Percentiles rank a stretch among this genome's conserved stretches.
phyloP scores from a whole-genome alignment of 2,888 invertebrate genomes.

The Myathropa florea region DNA sequence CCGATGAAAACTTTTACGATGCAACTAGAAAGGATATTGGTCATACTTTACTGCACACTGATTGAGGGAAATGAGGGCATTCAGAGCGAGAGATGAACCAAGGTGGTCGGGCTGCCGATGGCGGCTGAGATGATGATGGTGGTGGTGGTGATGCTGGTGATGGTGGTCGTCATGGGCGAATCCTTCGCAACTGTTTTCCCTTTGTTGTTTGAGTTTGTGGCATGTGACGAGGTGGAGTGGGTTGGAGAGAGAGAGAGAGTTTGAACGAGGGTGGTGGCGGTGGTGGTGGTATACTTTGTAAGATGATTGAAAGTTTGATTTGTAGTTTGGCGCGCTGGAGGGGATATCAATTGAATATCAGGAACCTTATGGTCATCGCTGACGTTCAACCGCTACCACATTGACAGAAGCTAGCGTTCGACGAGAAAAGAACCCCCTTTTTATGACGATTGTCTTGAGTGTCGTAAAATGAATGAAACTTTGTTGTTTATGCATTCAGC shows the following conservation, averaged over 20 bases:
- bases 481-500: constrained; percentile 54
- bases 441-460: constrained; percentile 39
- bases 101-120: background rate
- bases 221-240: background rate
- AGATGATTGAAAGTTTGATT: constrained; percentile 73
- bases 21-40: constrained; percentile 67
- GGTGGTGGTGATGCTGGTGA: background rate
- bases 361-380: constrained; percentile 22
- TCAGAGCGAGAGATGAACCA: constrained; percentile 22
- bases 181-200: background rate
- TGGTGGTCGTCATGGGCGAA: constrained; percentile 35
- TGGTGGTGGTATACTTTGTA: constrained; percentile 47
- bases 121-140: background rate
- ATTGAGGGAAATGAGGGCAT: constrained; percentile 70
- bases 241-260: background rate
- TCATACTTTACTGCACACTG: constrained; percentile 70
- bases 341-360: constrained; percentile 50
- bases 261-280: constrained; percentile 31
- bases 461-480: constrained; percentile 65
- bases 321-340: constrained; percentile 61
- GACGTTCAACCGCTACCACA: constrained; percentile 2
- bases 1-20: constrained; percentile 71
- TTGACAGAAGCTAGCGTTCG: constrained; percentile 5
- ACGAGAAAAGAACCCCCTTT: constrained; percentile 17
- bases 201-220: constrained; percentile 13